Base-by-base conservation (phyloP, 2,797 vertebrate genomes). In the Sebastiscus tertius region DNA sequence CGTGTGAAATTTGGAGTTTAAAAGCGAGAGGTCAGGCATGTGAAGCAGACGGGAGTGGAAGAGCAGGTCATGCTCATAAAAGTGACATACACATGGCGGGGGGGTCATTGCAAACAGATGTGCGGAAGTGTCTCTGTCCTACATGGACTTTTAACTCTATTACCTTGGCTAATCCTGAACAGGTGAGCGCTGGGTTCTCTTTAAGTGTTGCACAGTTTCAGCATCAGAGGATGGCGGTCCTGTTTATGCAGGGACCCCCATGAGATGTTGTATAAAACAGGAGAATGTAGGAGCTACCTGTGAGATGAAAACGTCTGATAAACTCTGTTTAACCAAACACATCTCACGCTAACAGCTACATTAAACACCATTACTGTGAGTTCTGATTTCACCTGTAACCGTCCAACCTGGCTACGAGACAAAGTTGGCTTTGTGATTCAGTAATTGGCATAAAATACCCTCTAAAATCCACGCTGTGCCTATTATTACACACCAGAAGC, bases 131-230 rank as follows among this genome's bases (percentile, higher is more conserved):
- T 81, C 78, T 82, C 79, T 87, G 54, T 80, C 77, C 52, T 69
- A 60, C 31, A 67, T 60, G 52, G 62, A 86, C 55, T 73, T 83
- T 77, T 72, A 83, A 75, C 74, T 88, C 74, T 39, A 36, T 77
- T 81, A 83, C 83, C 82, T 80, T 76, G 65, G 71, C 89, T 86
- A 93, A 91, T 91, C 55, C 76, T 64, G 33, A 92, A 74, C 87
- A 91, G 88, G 87, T 90, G 86, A 90, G 71, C 63, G 13, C 29
- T 39, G 16, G 62, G 33, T 80, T 76, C 60, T 77, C 46, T 80
- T 70, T 20, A 71, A 76, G 63, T 79, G 72, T 84, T 83, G 58
- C 78, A 79, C 56, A 80, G 24, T 70, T 8, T 66, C 46, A 79
- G 63, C 33, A 26, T 52, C 22, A 70, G 26, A 2, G 36, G 59